Percentiles rank a stretch among this genome's conserved stretches.
Evolutionary conservation across 2,113 vertebrate species (phyloP).

Genomic region (Alces alces): DNA sequence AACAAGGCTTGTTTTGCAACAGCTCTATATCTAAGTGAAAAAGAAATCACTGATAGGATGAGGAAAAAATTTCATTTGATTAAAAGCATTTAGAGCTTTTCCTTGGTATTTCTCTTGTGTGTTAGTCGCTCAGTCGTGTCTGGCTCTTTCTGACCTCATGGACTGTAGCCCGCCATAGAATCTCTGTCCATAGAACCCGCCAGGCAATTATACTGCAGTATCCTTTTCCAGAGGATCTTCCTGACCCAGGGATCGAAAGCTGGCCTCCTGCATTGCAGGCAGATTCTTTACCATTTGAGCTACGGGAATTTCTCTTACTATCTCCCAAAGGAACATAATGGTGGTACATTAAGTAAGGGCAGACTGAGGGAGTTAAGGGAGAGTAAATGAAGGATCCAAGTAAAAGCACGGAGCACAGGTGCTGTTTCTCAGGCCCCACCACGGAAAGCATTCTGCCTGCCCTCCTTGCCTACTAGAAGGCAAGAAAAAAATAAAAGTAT

Average conservation of each 20-base stretch:
- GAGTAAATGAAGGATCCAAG: neutral
- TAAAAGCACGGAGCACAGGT: neutral
- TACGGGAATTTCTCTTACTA: neutral
- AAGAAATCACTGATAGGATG: neutral
- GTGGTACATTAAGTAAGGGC: neutral
- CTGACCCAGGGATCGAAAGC: neutral
- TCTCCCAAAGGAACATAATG: neutral
- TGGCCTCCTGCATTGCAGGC: neutral
- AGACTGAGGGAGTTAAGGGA: neutral
- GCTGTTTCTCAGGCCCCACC: neutral
- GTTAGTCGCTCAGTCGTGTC: neutral
- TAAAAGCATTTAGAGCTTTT: conserved; percentile 10
- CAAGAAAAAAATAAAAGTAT: neutral
- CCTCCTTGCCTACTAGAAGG: neutral
- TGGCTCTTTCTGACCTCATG: neutral
- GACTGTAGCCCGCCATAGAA: neutral
- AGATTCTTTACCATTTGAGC: neutral
- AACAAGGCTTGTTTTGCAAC: conserved; percentile 45
- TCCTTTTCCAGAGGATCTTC: neutral
- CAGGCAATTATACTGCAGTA: neutral
- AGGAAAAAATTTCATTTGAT: conserved; percentile 4
- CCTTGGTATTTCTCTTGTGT: neutral
- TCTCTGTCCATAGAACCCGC: neutral
- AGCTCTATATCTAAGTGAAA: conserved; percentile 35
- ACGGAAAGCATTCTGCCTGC: neutral